phyloP scores from a whole-genome alignment of 2,797 vertebrate genomes.

The Chloroceryle inda region DNA sequence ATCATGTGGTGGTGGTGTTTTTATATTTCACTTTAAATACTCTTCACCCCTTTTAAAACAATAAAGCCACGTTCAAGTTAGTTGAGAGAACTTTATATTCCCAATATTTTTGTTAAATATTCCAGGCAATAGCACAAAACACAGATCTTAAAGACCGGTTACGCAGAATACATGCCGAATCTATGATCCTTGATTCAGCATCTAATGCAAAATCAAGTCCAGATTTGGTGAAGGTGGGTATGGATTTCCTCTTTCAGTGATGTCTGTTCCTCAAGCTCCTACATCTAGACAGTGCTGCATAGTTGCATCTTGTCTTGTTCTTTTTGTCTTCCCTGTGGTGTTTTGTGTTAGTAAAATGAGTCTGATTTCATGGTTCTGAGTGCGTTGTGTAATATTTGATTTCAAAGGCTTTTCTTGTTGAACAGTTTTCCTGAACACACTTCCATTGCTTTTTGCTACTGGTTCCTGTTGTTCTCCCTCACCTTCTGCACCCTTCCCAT shows the following conservation, averaged over 20 bases:
- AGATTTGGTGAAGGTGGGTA: conserved; percentile 93
- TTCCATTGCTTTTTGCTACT: background rate
- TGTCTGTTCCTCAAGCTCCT: background rate
- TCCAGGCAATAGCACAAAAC: conserved; percentile 96
- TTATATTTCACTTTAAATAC: background rate
- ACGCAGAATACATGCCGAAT: conserved; percentile 96
- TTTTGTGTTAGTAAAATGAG: background rate
- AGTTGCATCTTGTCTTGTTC: background rate
- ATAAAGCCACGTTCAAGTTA: background rate
- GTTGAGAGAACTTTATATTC: conserved; percentile 67
- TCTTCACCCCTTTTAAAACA: background rate
- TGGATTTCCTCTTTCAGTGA: conserved; percentile 58
- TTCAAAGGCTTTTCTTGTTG: background rate
- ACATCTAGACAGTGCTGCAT: background rate
- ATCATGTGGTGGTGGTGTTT: background rate
- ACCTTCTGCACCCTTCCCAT: background rate
- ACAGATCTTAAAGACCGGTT: conserved; percentile 95
- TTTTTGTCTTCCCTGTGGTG: background rate
- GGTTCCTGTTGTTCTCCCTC: background rate
- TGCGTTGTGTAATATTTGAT: background rate
- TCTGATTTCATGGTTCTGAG: background rate
- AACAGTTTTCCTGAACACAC: background rate
- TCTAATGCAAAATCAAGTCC: conserved; percentile 87
- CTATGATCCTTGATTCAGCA: conserved; percentile 90
- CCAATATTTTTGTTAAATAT: conserved; percentile 82